Evolutionary conservation across 2,113 vertebrate species (phyloP), one percentile per base, ranked within the genome.

Genomic region (Elaphurus davidianus): DNA sequence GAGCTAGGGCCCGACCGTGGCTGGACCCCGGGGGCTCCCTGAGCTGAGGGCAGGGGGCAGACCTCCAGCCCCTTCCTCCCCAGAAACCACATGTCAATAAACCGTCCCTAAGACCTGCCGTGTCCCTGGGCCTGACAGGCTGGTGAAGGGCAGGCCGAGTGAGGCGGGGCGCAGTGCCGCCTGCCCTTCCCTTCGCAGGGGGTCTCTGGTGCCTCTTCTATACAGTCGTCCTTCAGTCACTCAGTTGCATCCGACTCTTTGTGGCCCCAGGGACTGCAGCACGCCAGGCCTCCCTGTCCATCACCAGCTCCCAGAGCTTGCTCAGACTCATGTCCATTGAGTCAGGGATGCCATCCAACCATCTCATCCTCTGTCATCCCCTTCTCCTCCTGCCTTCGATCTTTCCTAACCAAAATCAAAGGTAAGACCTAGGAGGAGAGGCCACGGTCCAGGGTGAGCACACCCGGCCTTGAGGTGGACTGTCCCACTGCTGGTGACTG

Each of bases 151-250:
- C 9, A 14, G 67, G 36, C 23, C 30, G 45, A 33, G 27, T 25
- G 19, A 40, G 50, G 1, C 10, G 6, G 3, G 3, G 8, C 43
- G 0, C 27, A 4, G 27, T 0, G 30, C 55, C 8, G 14, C 60
- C 2, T 43, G 40, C 43, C 12, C 43, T 3, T 1, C 0, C 16
- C 57, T 11, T 54, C 16, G 62, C 7, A 2, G 0, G 0, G 4
- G 14, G 12, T 33, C 19, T 16, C 40, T 79, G 10, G 14, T 8
- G 15, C 57, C 62, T 92, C 91, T 21, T 78, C 27, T 59, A 85
- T 33, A 40, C 10, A n/a, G 50, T 2, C 23, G 10, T 25, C 23
- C n/a, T 12, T 74, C 36, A 74, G 67, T 21, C 3, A 5, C 36
- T 74, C 67, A 74, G 67, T 40, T 0, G 1, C 3, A 5, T 40